Evolutionary conservation across 2,113 vertebrate genomes (phyloP).

Genomic region (Ceratotherium simum): DNA sequence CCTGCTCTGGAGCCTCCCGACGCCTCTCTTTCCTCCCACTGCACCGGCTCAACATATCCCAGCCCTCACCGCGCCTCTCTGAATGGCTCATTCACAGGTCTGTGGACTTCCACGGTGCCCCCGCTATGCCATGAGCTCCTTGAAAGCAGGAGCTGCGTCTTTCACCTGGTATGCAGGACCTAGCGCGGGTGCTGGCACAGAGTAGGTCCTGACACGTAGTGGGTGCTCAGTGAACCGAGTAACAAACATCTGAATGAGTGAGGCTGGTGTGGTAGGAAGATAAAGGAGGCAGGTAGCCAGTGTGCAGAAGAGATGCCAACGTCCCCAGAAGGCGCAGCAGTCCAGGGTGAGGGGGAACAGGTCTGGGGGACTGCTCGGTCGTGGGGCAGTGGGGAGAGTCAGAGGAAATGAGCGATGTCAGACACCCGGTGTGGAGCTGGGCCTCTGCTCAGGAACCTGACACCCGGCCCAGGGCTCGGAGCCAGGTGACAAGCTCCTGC

Average conservation of each 20-base stretch:
- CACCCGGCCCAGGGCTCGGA: background rate
- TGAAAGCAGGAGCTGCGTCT: background rate
- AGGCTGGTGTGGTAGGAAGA: background rate
- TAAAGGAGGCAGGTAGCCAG: no score
- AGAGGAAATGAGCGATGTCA: background rate
- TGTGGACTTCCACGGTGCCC: background rate
- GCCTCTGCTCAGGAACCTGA: background rate
- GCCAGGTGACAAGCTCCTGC: background rate
- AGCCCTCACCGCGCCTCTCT: background rate
- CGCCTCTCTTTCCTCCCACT: no score
- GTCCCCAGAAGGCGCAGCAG: background rate
- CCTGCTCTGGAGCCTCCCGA: background rate
- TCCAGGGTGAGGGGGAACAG: background rate
- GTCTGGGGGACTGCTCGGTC: rapidly evolving
- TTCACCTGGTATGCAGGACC: background rate
- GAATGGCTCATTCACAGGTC: background rate
- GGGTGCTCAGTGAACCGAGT: background rate
- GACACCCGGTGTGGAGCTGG: background rate
- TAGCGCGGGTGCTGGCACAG: no score
- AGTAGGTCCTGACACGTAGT: background rate
- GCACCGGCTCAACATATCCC: background rate
- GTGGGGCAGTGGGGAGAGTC: rapidly evolving
- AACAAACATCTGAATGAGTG: background rate
- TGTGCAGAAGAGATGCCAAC: background rate
- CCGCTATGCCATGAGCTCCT: background rate